Percentiles rank a stretch among this genome's conserved stretches.
These are phyloP conservation scores for Remorina albescens DNA, from an alignment of 2,797 vertebrate genomes.

Conservation along the genomic window DNA sequence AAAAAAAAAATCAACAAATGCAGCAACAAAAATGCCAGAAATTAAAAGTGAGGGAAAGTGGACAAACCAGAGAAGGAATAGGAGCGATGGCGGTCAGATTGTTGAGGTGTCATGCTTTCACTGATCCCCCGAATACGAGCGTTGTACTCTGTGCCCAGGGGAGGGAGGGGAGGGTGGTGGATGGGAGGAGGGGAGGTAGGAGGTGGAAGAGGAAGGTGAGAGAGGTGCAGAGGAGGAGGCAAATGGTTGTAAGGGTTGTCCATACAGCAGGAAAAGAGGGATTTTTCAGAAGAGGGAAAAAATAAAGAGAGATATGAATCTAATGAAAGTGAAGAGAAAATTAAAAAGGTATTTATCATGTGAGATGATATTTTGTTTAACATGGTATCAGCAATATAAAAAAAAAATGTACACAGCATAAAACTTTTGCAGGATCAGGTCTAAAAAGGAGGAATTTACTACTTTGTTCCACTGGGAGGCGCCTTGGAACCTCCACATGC, in stretches of 20 bases:
- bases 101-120: slow-evolving; percentile 82
- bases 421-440: not conserved
- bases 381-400: not conserved
- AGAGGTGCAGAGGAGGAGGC: slow-evolving; percentile 67
- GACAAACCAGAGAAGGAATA: slow-evolving; percentile 95
- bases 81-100: slow-evolving; percentile 90
- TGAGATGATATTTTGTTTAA: slow-evolving; percentile 6
- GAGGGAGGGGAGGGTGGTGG: slow-evolving; percentile 78
- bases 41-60: slow-evolving; percentile 67
- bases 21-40: slow-evolving; percentile 40
- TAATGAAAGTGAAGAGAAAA: slow-evolving; percentile 38
- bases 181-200: slow-evolving; percentile 43
- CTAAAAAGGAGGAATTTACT: not conserved
- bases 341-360: slow-evolving; percentile 25
- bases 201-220: slow-evolving; percentile 66
- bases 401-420: not conserved
- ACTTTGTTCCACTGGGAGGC: slow-evolving; percentile 63
- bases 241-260: slow-evolving; percentile 63
- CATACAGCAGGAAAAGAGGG: slow-evolving; percentile 61
- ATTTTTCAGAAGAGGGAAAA: slow-evolving; percentile 53
- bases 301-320: slow-evolving; percentile 56
- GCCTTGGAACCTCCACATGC: slow-evolving; percentile 30
- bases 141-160: slow-evolving; percentile 85
- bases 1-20: slow-evolving; percentile 33
- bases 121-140: slow-evolving; percentile 87